A percentile compares a stretch with the other conserved stretches of the same genome.
phyloP scores from a whole-genome alignment of 2,888 invertebrate species.

The Dermolepida albohirtum region DNA sequence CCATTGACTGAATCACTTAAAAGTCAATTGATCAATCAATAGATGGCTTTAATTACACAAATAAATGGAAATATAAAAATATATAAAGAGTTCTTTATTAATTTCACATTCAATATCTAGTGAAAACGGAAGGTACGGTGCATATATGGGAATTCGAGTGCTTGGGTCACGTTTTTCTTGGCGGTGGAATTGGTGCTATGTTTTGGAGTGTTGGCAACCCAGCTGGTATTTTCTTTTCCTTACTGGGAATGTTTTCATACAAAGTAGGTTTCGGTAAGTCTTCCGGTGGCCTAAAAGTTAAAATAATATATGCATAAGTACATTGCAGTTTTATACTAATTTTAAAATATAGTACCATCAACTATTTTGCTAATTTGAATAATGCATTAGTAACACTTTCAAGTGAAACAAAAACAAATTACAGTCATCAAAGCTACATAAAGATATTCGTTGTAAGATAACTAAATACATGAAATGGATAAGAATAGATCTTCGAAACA shows the following conservation, averaged over 20 bases:
- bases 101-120: constrained; percentile 36
- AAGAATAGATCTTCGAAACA: too few relatives aligned
- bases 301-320: too few relatives aligned
- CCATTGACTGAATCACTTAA: constrained; percentile 20
- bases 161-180: constrained; percentile 62
- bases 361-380: too few relatives aligned
- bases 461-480: too few relatives aligned
- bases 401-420: too few relatives aligned
- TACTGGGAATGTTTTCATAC: constrained; percentile 68
- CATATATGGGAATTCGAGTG: constrained; percentile 20
- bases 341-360: too few relatives aligned
- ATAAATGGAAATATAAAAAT: constrained; percentile 33
- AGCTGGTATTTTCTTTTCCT: constrained; percentile 60
- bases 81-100: constrained; percentile 8
- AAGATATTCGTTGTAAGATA: too few relatives aligned
- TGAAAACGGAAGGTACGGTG: constrained; percentile 39
- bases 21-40: constrained; percentile 26
- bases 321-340: too few relatives aligned
- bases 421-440: too few relatives aligned
- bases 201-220: constrained; percentile 53
- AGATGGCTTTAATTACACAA: constrained; percentile 25
- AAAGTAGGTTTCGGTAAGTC: constrained; percentile 65
- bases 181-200: constrained; percentile 62
- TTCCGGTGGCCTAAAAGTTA: constrained; percentile 67
- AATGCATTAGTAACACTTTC: too few relatives aligned